Evolutionary conservation across 2,888 invertebrate genomes (phyloP), one percentile per base, ranked within the genome.

Genomic region (Steinernema scapterisci): DNA sequence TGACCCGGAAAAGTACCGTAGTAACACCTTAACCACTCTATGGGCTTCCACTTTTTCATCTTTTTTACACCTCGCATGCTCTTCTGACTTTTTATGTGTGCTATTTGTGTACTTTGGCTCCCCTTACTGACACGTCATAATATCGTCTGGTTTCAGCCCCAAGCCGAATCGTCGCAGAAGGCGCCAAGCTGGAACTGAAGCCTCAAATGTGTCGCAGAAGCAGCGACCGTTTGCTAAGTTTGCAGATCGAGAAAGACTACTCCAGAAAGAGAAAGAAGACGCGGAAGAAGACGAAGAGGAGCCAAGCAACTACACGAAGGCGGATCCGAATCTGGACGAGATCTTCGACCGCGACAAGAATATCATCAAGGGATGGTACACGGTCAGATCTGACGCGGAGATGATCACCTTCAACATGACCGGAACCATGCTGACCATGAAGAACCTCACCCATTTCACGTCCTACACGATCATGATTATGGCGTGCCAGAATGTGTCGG

Each of bases 401-500:
- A 63, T 63, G 63, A 27, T 63, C 63, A 63, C 63, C 16, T 63
- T 63, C 63, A 63, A 63, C 31, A 63, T 63, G 63, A 63, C 63
- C 11, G 63, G 63, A n/a, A 63, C 63, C 27, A 25, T 27, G 16
- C 31, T 63, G 16, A 63, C 63, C 1, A 27, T 63, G 16, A 63
- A 63, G 1, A 63, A 63, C 31, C 31, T 63, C 16, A 63, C 31
- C 2, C 63, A 63, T 27, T 63, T 16, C 31, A 63, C 63, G 27
- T 63, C 63, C 16, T 63, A 63, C 63, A 63, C 63, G 79, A 77
- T 84, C 48, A 71, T 80, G 46, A 75, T 85, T 38, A 46, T 73
- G 11, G 86, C 86, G 0, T 86, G 86, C 74, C 86, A 86, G 74
- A 77, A 85, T 74, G 63, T 75, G 0, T 77, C 45, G 0, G 82